A percentile compares a stretch with the other conserved stretches of the same genome.
phyloP scores from a whole-genome alignment of 2,888 invertebrate species.

The Eupithecia insigniata region DNA sequence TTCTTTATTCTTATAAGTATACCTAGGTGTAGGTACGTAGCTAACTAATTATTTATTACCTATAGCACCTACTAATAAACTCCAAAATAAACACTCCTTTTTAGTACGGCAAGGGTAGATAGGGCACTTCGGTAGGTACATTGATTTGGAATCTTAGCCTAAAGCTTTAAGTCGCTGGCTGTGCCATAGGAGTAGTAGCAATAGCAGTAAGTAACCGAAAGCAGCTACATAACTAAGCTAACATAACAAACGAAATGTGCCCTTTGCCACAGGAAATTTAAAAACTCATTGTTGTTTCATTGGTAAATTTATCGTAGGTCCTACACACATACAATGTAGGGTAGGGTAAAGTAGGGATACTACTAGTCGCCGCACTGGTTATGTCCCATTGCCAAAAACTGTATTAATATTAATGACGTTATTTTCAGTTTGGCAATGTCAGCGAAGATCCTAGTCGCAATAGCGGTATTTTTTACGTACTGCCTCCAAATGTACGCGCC shows the following conservation, averaged over 20 bases:
- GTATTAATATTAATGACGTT: conserved; percentile 15
- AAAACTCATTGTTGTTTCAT: neutral
- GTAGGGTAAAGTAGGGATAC: neutral
- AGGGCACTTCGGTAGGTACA: too few species aligned
- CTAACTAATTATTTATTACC: too few species aligned
- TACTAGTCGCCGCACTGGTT: neutral
- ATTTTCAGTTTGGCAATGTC: conserved; percentile 87
- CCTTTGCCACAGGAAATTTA: neutral
- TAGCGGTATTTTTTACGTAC: conserved; percentile 96
- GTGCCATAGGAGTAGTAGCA: too few species aligned
- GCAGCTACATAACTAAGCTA: neutral
- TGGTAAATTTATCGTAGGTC: neutral
- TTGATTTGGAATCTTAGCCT: too few species aligned
- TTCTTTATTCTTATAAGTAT: too few species aligned
- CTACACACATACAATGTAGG: neutral
- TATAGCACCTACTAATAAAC: too few species aligned
- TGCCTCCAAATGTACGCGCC: conserved; percentile 98
- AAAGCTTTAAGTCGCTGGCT: too few species aligned
- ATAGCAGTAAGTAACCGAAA: too few species aligned
- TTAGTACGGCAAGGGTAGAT: too few species aligned
- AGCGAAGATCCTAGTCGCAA: conserved; percentile 92
- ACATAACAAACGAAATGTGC: neutral
- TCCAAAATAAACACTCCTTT: too few species aligned
- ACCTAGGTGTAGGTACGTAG: too few species aligned
- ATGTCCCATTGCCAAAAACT: neutral